Evolutionary conservation across 1,140 invertebrate genomes (phyloP).

Genomic region (Centruroides sculpturatus): DNA sequence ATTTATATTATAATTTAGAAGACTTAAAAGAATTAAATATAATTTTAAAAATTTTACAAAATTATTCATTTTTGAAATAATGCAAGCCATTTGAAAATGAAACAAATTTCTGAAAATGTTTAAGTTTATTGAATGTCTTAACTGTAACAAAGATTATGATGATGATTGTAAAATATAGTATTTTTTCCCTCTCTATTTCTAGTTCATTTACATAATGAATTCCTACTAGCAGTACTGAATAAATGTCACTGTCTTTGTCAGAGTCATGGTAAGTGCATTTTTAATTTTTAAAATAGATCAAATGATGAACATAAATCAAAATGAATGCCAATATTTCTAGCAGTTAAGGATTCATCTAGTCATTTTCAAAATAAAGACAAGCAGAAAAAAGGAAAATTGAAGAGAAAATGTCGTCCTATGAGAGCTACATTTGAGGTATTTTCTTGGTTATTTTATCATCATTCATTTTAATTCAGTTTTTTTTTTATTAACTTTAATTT

Average conservation of each 20-base stretch:
- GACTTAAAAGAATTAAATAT: not conserved
- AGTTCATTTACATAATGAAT: constrained; percentile 66
- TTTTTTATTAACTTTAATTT: too few species aligned
- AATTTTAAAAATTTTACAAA: not conserved
- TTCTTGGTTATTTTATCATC: not conserved
- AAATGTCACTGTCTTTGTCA: constrained; percentile 49
- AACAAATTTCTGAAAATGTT: not conserved
- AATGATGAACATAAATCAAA: too few species aligned
- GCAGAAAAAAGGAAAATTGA: constrained; percentile 21
- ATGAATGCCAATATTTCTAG: too few species aligned
- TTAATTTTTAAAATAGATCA: too few species aligned
- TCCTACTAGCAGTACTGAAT: constrained; percentile 58
- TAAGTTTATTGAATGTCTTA: not conserved
- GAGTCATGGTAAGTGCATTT: constrained; percentile 22
- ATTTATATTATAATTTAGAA: not conserved
- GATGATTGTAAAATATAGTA: too few species aligned
- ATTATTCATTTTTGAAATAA: not conserved
- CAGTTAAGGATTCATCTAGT: too few species aligned
- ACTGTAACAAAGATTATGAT: not conserved
- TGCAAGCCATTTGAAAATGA: not conserved
- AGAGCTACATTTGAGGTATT: constrained; percentile 48
- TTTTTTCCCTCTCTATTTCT: constrained; percentile 17
- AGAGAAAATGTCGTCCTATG: constrained; percentile 28
- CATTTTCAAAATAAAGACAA: constrained; percentile 5
- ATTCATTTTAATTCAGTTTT: too few species aligned